A percentile compares a stretch with the other conserved stretches of the same genome.
Conservation (phyloP, 2,797 vertebrate species). For the Sebastes glaucus region DNA sequence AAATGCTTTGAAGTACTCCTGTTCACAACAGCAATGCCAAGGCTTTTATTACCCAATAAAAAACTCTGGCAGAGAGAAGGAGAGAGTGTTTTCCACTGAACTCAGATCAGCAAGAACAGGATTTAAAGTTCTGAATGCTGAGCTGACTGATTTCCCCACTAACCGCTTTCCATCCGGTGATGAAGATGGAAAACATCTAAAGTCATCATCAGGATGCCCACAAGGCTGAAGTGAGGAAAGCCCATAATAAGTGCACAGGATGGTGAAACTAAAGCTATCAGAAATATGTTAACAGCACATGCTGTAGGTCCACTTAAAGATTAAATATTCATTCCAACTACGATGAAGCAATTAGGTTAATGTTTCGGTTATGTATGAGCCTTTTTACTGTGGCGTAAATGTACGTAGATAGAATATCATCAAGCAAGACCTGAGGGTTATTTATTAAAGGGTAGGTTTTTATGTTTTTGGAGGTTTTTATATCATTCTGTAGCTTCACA, state of each 20-base stretch:
- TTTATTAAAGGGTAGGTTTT: neutral
- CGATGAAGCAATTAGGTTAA: neutral
- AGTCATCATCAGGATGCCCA: conserved; percentile 7
- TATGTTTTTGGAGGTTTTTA: too few species aligned
- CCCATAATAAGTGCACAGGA: neutral
- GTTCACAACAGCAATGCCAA: conserved; percentile 4
- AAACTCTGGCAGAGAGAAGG: conserved; percentile 16
- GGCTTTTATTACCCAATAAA: conserved; percentile 52
- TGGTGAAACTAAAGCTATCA: neutral
- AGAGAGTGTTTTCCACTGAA: conserved; percentile 42
- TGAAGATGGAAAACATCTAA: conserved; percentile 54
- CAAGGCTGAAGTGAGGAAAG: neutral
- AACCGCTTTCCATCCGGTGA: conserved; percentile 44
- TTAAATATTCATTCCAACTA: neutral
- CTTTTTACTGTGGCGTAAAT: neutral
- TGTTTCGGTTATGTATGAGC: neutral
- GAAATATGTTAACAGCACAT: neutral
- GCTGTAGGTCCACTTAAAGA: neutral
- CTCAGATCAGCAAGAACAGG: conserved; percentile 17
- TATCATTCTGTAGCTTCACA: too few species aligned
- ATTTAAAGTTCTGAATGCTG: conserved; percentile 6
- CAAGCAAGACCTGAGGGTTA: neutral
- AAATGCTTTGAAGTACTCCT: conserved; percentile 4
- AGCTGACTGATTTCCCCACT: conserved; percentile 26
- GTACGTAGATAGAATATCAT: neutral